These are phyloP conservation scores for Danio tinwini DNA, from an alignment of 2,797 vertebrate species.

Conservation along the genomic window DNA sequence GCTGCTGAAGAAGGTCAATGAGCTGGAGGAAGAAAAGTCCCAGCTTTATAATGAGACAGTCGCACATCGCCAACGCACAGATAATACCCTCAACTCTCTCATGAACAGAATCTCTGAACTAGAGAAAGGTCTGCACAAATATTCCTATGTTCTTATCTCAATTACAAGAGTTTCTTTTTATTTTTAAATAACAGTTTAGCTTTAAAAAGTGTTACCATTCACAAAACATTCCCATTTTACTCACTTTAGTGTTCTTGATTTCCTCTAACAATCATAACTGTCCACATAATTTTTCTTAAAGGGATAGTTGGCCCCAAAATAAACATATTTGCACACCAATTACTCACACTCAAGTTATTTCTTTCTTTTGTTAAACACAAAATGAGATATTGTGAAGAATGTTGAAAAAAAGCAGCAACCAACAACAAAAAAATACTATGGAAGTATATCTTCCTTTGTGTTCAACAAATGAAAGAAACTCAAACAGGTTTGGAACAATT, in stretches of 20 bases:
- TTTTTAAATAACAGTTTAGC: too few relatives aligned
- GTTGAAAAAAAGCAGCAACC: too few relatives aligned
- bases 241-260: not conserved
- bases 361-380: too few relatives aligned
- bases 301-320: too few relatives aligned
- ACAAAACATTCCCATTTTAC: not conserved
- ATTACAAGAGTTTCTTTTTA: not conserved
- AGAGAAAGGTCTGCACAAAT: slow-evolving; percentile 85
- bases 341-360: too few relatives aligned
- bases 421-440: too few relatives aligned
- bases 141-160: not conserved
- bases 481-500: too few relatives aligned
- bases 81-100: slow-evolving; percentile 87
- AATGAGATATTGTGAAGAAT: too few relatives aligned
- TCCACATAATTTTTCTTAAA: not conserved
- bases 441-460: too few relatives aligned
- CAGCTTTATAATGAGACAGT: slow-evolving; percentile 93
- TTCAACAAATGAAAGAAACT: too few relatives aligned
- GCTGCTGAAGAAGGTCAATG: slow-evolving; percentile 91
- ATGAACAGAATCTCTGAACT: slow-evolving; percentile 92
- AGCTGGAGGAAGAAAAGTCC: slow-evolving; percentile 92
- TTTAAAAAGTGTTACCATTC: not conserved
- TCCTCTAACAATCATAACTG: not conserved
- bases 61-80: slow-evolving; percentile 90
- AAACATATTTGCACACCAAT: too few relatives aligned